Percentiles rank a stretch among this genome's conserved stretches.
Conservation (phyloP, 2,113 vertebrate species). For the Poeciliopsis occidentalis region DNA sequence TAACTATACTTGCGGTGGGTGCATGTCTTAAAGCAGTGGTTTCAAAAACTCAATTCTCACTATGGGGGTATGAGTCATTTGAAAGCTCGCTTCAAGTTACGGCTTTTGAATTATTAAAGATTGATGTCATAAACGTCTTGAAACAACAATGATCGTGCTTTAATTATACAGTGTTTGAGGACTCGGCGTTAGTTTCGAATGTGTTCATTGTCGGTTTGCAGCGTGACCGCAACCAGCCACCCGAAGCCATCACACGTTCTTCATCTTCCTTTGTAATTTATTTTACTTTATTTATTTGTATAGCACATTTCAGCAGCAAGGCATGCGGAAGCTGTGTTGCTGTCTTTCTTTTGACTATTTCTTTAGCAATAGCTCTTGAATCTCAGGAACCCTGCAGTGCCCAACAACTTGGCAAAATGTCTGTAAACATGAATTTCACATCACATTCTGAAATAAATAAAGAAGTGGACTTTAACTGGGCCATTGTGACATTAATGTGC, state of each 20-base stretch:
- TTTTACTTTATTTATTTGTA: too few relatives aligned
- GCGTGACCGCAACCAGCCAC: not conserved
- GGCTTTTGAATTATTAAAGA: not conserved
- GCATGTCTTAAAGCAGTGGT: not conserved
- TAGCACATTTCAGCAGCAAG: too few relatives aligned
- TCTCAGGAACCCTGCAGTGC: not conserved
- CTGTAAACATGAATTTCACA: too few relatives aligned
- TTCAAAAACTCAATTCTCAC: not conserved
- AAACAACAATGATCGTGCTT: not conserved
- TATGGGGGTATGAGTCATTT: not conserved
- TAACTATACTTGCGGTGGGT: not conserved
- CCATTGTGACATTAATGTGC: too few relatives aligned
- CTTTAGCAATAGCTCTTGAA: not conserved
- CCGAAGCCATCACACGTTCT: not conserved
- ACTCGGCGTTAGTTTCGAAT: not conserved
- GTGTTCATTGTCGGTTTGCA: not conserved
- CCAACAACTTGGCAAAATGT: too few relatives aligned
- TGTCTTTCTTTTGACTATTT: not conserved
- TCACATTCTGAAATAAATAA: too few relatives aligned
- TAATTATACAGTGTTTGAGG: not conserved
- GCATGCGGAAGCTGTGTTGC: not conserved
- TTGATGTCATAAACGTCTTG: conserved; percentile 3
- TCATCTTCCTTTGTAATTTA: not conserved
- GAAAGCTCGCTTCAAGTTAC: not conserved
- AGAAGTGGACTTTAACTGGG: too few relatives aligned